Evolutionary conservation across 2,113 vertebrate genomes (phyloP).

Genomic region (Rallus limicola): DNA sequence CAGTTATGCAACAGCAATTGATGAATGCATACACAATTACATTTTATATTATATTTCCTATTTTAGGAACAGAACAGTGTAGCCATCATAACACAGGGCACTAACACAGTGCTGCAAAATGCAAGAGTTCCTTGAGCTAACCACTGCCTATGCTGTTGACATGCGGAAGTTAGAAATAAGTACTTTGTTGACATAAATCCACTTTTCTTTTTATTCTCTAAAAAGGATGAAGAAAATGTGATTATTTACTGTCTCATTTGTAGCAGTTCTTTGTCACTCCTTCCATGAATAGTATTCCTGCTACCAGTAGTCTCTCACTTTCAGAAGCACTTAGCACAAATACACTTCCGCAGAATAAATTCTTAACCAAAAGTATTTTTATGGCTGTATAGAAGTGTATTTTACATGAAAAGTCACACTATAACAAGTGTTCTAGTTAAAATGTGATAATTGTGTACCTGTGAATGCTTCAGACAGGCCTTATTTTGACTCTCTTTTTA

Average conservation of each 20-base stretch:
- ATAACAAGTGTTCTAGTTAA: background rate
- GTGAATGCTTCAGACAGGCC: background rate
- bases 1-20: background rate
- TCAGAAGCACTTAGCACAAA: background rate
- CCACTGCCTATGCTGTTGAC: background rate
- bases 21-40: background rate
- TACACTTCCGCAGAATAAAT: background rate
- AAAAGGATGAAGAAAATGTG: background rate
- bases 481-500: background rate
- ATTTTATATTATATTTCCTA: too few relatives aligned
- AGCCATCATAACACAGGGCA: background rate
- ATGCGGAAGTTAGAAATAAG: background rate
- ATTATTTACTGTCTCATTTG: background rate
- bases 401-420: background rate
- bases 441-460: background rate
- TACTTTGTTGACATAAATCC: background rate
- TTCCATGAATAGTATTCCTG: background rate
- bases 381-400: background rate
- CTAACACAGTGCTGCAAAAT: background rate
- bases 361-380: background rate
- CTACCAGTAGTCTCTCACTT: constrained; percentile 20
- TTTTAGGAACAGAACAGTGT: background rate
- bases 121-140: background rate
- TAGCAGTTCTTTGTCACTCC: constrained; percentile 1
- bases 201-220: background rate